phyloP scores from a whole-genome alignment of 64 coral and sea anemone species.

The Hydrozoanthus tunicans region DNA sequence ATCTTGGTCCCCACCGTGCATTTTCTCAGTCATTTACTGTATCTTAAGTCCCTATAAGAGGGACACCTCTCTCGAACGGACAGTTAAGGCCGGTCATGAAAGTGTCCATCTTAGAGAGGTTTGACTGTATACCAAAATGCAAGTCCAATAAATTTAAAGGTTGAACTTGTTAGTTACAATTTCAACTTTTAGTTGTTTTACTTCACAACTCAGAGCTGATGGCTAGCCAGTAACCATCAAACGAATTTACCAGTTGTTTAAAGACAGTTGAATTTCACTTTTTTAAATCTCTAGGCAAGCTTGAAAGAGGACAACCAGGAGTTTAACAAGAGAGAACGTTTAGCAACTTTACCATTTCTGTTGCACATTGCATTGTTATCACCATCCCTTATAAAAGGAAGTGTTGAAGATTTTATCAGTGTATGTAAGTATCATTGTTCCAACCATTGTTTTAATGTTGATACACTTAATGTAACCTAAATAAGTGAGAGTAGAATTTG shows the following conservation, averaged over 20 bases:
- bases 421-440: constrained; percentile 65
- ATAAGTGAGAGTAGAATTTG: neutral
- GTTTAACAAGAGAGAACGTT: constrained; percentile 43
- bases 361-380: constrained; percentile 83
- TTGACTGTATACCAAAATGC: no score
- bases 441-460: neutral
- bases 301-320: constrained; percentile 20
- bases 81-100: no score
- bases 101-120: no score
- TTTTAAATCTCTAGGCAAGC: constrained; percentile 59
- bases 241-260: neutral
- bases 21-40: no score
- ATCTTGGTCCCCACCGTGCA: neutral
- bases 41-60: no score
- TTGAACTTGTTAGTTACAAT: no score
- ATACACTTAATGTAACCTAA: neutral
- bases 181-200: neutral
- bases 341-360: constrained; percentile 84
- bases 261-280: neutral
- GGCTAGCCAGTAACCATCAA: neutral
- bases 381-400: constrained; percentile 73
- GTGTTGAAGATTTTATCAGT: constrained; percentile 79
- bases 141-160: no score
- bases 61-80: no score
- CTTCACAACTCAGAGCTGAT: neutral